Conservation (phyloP, 2,888 invertebrate species). For the Sceliomorpha sp. region DNA sequence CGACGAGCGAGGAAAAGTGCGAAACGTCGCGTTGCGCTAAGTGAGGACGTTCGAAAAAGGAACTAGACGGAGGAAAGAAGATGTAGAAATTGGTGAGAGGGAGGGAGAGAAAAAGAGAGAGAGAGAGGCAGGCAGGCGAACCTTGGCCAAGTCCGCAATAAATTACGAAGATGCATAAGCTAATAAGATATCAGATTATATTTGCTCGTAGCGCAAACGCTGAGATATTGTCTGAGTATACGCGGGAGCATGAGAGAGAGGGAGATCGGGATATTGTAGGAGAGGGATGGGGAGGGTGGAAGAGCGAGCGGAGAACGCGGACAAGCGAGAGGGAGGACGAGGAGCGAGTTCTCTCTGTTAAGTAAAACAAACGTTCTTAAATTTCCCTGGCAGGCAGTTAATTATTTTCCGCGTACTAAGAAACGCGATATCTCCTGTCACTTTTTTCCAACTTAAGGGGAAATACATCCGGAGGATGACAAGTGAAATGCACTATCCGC, state of each 20-base stretch:
- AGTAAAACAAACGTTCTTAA: slow-evolving; percentile 75
- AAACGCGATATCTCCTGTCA: slow-evolving; percentile 59
- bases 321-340: too few species aligned
- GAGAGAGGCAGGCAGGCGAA: too few species aligned
- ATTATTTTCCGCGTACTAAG: slow-evolving; percentile 70
- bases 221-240: slow-evolving; percentile 50
- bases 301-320: too few species aligned
- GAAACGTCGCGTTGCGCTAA: too few species aligned
- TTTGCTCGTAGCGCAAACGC: slow-evolving; percentile 43
- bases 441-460: slow-evolving; percentile 17
- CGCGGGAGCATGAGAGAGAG: slow-evolving; percentile 26
- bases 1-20: too few species aligned
- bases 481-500: slow-evolving; percentile 34
- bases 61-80: too few species aligned
- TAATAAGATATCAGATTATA: slow-evolving; percentile 66
- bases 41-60: too few species aligned
- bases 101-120: too few species aligned
- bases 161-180: slow-evolving; percentile 65
- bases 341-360: slow-evolving; percentile 59
- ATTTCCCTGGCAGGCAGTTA: slow-evolving; percentile 70
- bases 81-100: too few species aligned
- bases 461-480: slow-evolving; percentile 33
- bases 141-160: slow-evolving; percentile 58
- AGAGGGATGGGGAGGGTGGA: too few species aligned
- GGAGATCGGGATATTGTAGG: too few species aligned